Evolutionary conservation across 2,113 vertebrate genomes (phyloP).

Genomic region (Lamprologus sp.): DNA sequence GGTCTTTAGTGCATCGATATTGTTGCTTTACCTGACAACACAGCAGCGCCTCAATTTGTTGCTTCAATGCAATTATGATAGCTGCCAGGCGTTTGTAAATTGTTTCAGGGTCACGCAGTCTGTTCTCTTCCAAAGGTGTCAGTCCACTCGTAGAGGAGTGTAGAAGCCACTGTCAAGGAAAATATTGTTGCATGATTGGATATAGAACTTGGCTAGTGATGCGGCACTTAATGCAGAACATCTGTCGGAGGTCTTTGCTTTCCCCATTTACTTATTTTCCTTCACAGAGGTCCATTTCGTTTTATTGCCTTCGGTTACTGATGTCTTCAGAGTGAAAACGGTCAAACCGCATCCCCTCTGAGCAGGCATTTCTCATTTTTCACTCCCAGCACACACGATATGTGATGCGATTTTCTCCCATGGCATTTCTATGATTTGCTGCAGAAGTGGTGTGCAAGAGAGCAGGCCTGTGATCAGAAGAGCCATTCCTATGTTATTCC

Average conservation of each 20-base stretch:
- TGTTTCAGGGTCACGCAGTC: constrained; percentile 4
- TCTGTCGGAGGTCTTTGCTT: constrained; percentile 34
- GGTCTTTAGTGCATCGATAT: not conserved
- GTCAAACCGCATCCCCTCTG: not conserved
- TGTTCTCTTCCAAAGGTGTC: not conserved
- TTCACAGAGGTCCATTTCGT: constrained; percentile 10
- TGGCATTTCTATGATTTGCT: not conserved
- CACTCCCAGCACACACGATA: not conserved
- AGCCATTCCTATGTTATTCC: not conserved
- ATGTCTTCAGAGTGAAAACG: constrained; percentile 4
- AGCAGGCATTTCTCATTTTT: not conserved
- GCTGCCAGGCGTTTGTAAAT: constrained; percentile 36
- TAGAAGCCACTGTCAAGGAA: constrained; percentile 22
- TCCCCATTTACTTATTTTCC: constrained; percentile 19
- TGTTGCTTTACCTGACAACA: constrained; percentile 2
- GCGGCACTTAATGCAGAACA: constrained; percentile 30
- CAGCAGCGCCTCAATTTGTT: constrained; percentile 27
- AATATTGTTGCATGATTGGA: constrained; percentile 40
- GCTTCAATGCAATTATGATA: constrained; percentile 50
- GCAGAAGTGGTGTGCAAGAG: not conserved
- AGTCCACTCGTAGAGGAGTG: not conserved
- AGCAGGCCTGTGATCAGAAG: not conserved
- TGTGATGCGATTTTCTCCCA: not conserved
- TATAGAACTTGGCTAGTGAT: constrained; percentile 31
- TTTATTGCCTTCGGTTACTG: constrained; percentile 12